Percentiles rank a stretch among this genome's conserved stretches.
phyloP scores from a whole-genome alignment of 2,797 vertebrate genomes.

The Sebastes baramenuke region DNA sequence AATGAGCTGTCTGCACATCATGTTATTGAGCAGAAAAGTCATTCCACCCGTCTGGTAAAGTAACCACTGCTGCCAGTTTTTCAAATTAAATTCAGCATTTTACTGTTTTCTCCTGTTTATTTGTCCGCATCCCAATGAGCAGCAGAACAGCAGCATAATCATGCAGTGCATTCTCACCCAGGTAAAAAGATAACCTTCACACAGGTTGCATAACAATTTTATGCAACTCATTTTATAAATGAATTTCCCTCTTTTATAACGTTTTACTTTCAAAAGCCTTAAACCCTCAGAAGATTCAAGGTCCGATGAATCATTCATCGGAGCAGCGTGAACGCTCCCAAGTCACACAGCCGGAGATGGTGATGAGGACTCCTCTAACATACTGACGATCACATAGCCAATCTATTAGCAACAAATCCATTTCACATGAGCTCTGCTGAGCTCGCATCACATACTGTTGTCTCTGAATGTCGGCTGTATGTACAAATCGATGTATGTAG shows the following conservation, averaged over 20 bases:
- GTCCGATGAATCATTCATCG: constrained; percentile 2
- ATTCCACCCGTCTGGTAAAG: background rate
- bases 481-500: background rate
- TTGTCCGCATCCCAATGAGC: background rate
- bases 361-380: background rate
- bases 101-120: background rate
- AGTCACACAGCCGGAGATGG: background rate
- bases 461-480: background rate
- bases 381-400: background rate
- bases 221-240: background rate
- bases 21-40: background rate
- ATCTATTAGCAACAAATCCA: background rate
- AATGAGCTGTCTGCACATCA: background rate
- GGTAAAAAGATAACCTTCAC: background rate
- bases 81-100: constrained; percentile 1
- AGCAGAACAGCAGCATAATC: background rate
- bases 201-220: constrained; percentile 7
- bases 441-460: background rate
- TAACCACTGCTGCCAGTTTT: background rate
- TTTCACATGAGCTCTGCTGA: background rate
- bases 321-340: background rate
- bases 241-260: background rate
- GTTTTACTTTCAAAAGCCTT: background rate
- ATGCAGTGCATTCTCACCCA: background rate
- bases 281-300: background rate